phyloP scores from a whole-genome alignment of 2,888 invertebrate genomes.

The Pecten maximus region DNA sequence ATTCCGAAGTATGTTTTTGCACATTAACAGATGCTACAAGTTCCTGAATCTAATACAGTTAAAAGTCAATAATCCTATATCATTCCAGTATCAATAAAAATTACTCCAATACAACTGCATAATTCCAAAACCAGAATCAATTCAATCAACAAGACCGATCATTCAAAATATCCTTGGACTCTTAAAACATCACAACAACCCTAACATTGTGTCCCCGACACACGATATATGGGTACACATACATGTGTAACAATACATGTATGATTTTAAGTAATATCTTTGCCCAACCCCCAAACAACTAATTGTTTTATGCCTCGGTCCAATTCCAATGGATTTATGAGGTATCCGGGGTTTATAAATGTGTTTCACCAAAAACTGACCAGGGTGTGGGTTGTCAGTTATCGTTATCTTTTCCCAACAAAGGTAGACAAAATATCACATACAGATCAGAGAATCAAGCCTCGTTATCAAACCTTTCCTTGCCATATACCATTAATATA shows the following conservation, averaged over 20 bases:
- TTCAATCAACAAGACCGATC: not conserved
- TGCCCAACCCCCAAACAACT: not conserved
- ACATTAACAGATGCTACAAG: not conserved
- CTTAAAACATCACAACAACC: not conserved
- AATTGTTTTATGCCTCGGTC: slow-evolving; percentile 5
- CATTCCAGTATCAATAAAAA: not conserved
- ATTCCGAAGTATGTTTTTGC: not conserved
- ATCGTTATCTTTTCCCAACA: not conserved
- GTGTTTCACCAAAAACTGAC: slow-evolving; percentile 1
- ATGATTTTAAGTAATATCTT: not conserved
- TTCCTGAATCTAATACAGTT: not conserved
- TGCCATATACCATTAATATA: not conserved
- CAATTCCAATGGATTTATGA: slow-evolving; percentile 24
- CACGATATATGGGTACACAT: not conserved
- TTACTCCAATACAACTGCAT: not conserved
- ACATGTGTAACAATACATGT: not conserved
- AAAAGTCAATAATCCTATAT: not conserved
- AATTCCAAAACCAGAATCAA: not conserved
- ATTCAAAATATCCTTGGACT: not conserved
- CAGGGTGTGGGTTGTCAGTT: not conserved
- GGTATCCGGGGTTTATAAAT: slow-evolving; percentile 14
- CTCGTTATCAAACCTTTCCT: not conserved
- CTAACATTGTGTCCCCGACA: not conserved
- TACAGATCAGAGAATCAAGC: slow-evolving; percentile 30
- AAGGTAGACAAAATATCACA: not conserved